These are phyloP conservation scores for Bos indicus DNA, from an alignment of 2,113 vertebrate genomes.

Conservation along the genomic window DNA sequence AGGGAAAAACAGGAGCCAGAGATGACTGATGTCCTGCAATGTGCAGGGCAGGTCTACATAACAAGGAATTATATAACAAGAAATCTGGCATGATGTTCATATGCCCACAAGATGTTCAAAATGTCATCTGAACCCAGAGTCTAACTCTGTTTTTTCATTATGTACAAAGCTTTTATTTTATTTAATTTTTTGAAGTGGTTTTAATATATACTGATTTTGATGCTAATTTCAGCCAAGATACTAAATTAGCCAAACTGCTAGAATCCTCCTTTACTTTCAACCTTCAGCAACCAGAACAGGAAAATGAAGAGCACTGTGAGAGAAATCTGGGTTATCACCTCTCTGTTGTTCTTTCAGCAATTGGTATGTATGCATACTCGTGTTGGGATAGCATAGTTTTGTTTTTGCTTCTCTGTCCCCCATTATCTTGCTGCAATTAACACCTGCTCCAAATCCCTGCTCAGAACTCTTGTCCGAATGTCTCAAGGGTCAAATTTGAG, in stretches of 20 bases:
- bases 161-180: not conserved
- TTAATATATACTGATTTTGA: not conserved
- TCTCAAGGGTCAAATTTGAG: not conserved
- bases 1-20: not conserved
- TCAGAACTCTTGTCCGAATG: not conserved
- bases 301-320: not conserved
- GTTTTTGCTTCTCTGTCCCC: not conserved
- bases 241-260: not conserved
- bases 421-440: not conserved
- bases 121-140: not conserved
- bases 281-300: not conserved
- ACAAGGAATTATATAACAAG: not conserved
- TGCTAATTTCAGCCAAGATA: not conserved
- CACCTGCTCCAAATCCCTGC: not conserved
- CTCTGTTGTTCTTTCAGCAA: not conserved
- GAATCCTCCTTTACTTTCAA: not conserved
- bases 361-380: accelerated
- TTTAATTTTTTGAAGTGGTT: not conserved
- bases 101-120: not conserved
- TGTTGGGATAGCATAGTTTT: not conserved
- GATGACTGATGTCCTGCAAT: not conserved
- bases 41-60: not conserved
- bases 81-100: not conserved
- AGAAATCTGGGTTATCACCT: not conserved
- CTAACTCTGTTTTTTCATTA: not conserved